Conservation (phyloP, 2,888 invertebrate genomes). For the Syrista parreyssii region DNA sequence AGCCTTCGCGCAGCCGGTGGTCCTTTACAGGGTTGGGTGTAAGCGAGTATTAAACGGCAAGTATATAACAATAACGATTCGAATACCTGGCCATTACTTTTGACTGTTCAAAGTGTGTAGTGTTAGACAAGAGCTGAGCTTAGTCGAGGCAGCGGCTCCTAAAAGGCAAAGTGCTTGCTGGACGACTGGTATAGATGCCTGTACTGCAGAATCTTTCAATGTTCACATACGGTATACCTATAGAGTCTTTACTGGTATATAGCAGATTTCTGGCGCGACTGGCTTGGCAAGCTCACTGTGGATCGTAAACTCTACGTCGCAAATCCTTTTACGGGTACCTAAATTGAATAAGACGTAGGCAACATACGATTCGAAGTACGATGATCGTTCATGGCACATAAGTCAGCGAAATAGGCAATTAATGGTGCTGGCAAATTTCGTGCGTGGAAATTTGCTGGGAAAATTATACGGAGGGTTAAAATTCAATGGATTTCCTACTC, state of each 20-base stretch:
- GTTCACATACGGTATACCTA: not conserved
- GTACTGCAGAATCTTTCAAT: not conserved
- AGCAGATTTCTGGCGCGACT: slow-evolving; percentile 10
- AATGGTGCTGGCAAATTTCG: not conserved
- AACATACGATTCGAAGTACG: slow-evolving; percentile 19
- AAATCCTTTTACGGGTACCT: slow-evolving; percentile 26
- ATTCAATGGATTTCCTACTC: too few relatives aligned
- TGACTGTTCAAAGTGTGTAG: not conserved
- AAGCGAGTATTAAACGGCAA: not conserved
- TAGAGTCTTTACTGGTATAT: not conserved
- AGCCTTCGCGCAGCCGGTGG: not conserved
- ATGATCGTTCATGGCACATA: not conserved
- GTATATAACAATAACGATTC: not conserved
- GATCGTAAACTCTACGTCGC: slow-evolving; percentile 25
- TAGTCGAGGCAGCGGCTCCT: slow-evolving; percentile 9
- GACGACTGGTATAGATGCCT: slow-evolving; percentile 13
- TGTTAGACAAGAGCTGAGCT: not conserved
- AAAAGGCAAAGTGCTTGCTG: slow-evolving; percentile 27
- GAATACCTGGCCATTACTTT: not conserved
- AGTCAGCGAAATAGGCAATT: not conserved
- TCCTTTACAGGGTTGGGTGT: not conserved
- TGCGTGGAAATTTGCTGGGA: not conserved
- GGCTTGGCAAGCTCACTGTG: slow-evolving; percentile 6
- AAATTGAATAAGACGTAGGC: slow-evolving; percentile 26
- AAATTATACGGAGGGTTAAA: too few relatives aligned